Base-by-base conservation (phyloP, 1,140 invertebrate genomes). In the Tribolium castaneum region DNA sequence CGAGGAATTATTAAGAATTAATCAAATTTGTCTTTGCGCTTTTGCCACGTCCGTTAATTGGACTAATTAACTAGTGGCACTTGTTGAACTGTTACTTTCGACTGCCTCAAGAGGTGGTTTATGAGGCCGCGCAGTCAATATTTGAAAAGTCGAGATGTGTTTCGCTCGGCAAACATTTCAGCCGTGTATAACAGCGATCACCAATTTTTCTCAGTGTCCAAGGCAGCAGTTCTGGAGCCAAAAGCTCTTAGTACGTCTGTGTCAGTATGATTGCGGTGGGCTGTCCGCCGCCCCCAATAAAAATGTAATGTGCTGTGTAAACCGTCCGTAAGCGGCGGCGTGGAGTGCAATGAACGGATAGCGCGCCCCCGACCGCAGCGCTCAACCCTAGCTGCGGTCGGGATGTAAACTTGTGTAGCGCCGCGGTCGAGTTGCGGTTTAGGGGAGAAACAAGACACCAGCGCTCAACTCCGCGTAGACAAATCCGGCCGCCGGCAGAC, bases 401-500 rank as follows among this genome's bases (percentile, higher is more conserved):
- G 12, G 76, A 81, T 82, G 77, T 80, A 80, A 82, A 82, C 79
- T 82, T 79, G 80, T 80, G 78, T 81, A 81, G 77, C 70, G 79
- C 78, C 45, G 71, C 75, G 81, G 81, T 82, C 70, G 74, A 76
- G 77, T 79, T 76, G 80, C 78, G 80, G 79, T 79, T 70, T 52
- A 50, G 78, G 75, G 52, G 72, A 76, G 81, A 82, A 79, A 81
- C 79, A 80, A 77, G 81, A 74, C 79, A 77, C 56, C 62, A 71
- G 52, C 66, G 45, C 75, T 34, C 76, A 12, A 74, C 35, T 30
- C 50, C 45, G 72, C 56, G 70, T 76, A 81, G 80, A 81, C 80
- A 80, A 81, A 81, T 81, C 78, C 72, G 72, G 70, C 80, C 79
- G 51, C 77, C 59, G 35, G 51, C 77, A 62, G 50, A 56, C 59